Conservation (phyloP, 2,113 vertebrate species). For the Martes martes region DNA sequence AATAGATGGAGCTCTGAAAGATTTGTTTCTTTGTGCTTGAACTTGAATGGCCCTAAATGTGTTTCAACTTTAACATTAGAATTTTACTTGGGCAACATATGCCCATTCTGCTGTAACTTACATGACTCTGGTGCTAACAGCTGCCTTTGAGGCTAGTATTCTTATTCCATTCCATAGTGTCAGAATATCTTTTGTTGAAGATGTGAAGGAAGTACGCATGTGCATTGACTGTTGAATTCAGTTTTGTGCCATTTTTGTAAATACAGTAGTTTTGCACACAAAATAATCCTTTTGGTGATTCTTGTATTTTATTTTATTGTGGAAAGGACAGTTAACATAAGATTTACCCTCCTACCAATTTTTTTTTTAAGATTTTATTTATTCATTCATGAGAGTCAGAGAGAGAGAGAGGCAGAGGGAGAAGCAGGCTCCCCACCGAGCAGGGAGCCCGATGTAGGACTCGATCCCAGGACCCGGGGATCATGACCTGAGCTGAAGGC, state of each 20-base stretch:
- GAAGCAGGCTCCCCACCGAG: no score
- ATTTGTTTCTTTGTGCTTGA: conserved; percentile 87
- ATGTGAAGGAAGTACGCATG: conserved; percentile 89
- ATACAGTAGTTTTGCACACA: not conserved
- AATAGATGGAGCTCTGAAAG: conserved; percentile 80
- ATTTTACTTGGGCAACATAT: no score
- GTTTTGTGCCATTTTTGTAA: conserved; percentile 84
- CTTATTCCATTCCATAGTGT: conserved; percentile 81
- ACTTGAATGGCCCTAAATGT: conserved; percentile 94
- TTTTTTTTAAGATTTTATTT: not conserved
- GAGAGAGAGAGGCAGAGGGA: no score
- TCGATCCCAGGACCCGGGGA: no score
- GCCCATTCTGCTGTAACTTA: no score
- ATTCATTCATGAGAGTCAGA: no score
- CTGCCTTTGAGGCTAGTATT: conserved; percentile 83
- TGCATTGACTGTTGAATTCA: conserved; percentile 91
- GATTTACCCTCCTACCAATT: not conserved
- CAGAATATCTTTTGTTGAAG: conserved; percentile 81
- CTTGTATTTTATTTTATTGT: not conserved
- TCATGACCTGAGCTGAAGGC: no score
- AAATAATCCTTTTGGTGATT: not conserved
- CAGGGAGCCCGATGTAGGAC: no score
- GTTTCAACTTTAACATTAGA: conserved; percentile 82
- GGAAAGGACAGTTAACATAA: not conserved
- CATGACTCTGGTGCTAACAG: no score